Evolutionary conservation across 2,888 invertebrate genomes (phyloP).

Genomic region (Cyaniris semiargus): DNA sequence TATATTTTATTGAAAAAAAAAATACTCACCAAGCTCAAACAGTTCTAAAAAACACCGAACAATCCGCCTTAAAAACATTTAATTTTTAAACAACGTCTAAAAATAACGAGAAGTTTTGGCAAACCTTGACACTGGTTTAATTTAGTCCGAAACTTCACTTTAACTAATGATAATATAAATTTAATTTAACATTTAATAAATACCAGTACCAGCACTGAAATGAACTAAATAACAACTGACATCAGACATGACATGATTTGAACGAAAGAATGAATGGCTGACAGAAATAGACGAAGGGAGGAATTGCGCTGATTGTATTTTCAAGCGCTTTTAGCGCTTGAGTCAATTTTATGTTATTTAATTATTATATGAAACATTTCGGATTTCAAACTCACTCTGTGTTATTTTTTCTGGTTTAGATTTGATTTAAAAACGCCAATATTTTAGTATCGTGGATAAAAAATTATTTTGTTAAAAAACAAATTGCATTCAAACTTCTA

Average conservation of each 20-base stretch:
- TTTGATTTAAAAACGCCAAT: background rate
- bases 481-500: too few relatives aligned
- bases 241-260: conserved; percentile 45
- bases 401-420: background rate
- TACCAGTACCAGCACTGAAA: conserved; percentile 25
- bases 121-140: conserved; percentile 40
- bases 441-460: background rate
- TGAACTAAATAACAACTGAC: conserved; percentile 34
- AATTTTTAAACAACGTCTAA: conserved; percentile 33
- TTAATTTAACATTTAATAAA: conserved; percentile 18
- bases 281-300: conserved; percentile 72
- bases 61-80: conserved; percentile 43
- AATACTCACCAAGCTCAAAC: conserved; percentile 39
- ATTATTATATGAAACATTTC: background rate
- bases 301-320: conserved; percentile 46
- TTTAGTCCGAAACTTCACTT: conserved; percentile 16
- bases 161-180: background rate
- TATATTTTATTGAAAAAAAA: conserved; percentile 24
- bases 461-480: background rate
- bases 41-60: conserved; percentile 34
- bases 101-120: conserved; percentile 41
- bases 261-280: conserved; percentile 67
- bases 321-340: conserved; percentile 53
- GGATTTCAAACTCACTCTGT: too few relatives aligned
- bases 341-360: background rate